Conservation (phyloP, 2,888 invertebrate genomes). For the Helleia helle region DNA sequence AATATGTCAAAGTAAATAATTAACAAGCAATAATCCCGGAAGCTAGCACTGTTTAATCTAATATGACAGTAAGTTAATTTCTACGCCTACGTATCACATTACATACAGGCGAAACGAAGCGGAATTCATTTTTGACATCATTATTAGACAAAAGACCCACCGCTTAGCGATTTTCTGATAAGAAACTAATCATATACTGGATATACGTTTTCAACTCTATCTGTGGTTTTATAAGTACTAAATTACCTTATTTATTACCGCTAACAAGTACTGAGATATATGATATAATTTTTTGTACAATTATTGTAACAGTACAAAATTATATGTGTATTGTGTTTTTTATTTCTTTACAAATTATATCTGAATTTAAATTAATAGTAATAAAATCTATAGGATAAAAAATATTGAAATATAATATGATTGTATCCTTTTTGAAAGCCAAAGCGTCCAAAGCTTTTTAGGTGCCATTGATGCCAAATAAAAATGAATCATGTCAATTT, state of each 20-base stretch:
- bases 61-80: neutral
- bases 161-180: slow-evolving; percentile 11
- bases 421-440: too few species aligned
- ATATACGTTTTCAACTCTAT: neutral
- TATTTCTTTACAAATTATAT: too few species aligned
- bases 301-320: neutral
- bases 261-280: neutral
- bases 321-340: too few species aligned
- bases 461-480: too few species aligned
- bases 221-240: neutral
- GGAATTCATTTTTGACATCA: slow-evolving; percentile 16
- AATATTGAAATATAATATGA: too few species aligned
- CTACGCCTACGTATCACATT: slow-evolving; percentile 20
- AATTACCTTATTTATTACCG: neutral
- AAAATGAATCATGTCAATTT: too few species aligned
- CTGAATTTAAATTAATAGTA: too few species aligned
- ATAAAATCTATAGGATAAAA: too few species aligned
- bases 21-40: neutral
- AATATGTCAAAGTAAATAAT: too few species aligned
- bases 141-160: slow-evolving; percentile 17
- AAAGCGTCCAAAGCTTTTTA: too few species aligned
- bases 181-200: neutral
- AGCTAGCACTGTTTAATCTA: neutral
- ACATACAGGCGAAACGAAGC: slow-evolving; percentile 22
- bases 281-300: slow-evolving; percentile 1